These are phyloP conservation scores for Belonocnema kinseyi DNA, from an alignment of 1,140 invertebrate species.

Conservation along the genomic window DNA sequence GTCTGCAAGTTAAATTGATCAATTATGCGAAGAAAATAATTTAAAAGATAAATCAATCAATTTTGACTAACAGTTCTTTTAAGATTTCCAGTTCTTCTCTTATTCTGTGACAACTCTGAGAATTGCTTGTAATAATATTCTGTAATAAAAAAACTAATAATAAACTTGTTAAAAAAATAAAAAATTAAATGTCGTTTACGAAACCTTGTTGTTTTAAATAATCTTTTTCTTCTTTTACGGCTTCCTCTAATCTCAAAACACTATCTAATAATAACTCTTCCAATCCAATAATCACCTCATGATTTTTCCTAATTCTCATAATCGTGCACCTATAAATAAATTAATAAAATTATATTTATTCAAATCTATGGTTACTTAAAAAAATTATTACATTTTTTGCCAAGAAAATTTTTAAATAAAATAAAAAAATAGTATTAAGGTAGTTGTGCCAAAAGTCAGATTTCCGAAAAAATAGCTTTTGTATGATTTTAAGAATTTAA, in stretches of 20 bases:
- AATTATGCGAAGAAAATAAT: neutral
- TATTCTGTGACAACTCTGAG: neutral
- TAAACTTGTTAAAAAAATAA: neutral
- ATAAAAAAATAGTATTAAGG: no score
- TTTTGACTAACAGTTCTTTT: neutral
- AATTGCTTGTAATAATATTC: neutral
- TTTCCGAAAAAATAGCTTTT: no score
- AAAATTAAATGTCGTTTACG: neutral
- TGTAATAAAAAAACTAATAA: neutral
- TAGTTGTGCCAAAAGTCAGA: no score
- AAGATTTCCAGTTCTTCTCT: neutral
- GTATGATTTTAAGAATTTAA: no score
- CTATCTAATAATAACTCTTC: conserved; percentile 8
- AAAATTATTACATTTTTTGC: no score
- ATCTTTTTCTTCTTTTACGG: conserved; percentile 27
- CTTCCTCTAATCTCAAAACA: conserved; percentile 1
- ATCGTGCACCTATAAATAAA: conserved; percentile 34
- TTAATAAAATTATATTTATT: neutral
- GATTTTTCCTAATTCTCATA: conserved; percentile 10
- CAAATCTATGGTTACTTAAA: neutral
- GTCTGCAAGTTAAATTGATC: neutral
- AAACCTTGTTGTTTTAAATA: conserved; percentile 39
- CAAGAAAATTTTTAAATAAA: no score
- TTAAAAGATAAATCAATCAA: neutral
- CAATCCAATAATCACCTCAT: conserved; percentile 13